These are phyloP conservation scores for Drosophila lacicola DNA, from an alignment of 2,888 invertebrate species.

Conservation along the genomic window DNA sequence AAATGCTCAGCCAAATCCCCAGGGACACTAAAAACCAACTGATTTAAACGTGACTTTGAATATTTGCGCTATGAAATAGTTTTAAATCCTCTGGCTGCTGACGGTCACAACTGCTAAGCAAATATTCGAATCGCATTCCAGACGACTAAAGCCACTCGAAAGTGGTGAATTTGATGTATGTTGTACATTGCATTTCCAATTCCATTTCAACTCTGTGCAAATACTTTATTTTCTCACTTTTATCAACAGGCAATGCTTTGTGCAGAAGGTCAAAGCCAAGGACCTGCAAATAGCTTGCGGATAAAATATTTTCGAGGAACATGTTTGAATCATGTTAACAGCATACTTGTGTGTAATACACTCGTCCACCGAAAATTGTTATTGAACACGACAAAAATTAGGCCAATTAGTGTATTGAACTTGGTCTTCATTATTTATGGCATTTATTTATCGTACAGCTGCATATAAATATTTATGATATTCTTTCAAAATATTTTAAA, in stretches of 20 bases:
- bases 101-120: slow-evolving; percentile 12
- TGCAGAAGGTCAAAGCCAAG: slow-evolving; percentile 7
- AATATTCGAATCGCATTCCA: slow-evolving; percentile 21
- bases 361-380: not conserved
- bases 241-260: not conserved
- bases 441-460: not conserved
- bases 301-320: slow-evolving; percentile 13
- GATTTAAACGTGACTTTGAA: slow-evolving; percentile 19
- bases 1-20: slow-evolving; percentile 1
- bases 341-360: not conserved
- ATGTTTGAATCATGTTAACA: not conserved
- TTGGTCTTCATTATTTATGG: not conserved
- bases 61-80: not conserved
- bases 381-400: not conserved
- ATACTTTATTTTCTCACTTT: slow-evolving; percentile 24
- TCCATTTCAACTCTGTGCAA: slow-evolving; percentile 34
- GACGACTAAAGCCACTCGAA: slow-evolving; percentile 30
- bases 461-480: not conserved
- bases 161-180: slow-evolving; percentile 24
- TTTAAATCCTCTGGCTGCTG: not conserved
- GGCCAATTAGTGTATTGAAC: not conserved
- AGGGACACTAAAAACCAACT: not conserved
- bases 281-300: slow-evolving; percentile 13
- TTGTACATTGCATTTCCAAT: slow-evolving; percentile 49
- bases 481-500: too few species aligned